Evolutionary conservation across 2,888 invertebrate genomes (phyloP), one percentile per base, ranked within the genome.

Genomic region (Tuberolachnus salignus): DNA sequence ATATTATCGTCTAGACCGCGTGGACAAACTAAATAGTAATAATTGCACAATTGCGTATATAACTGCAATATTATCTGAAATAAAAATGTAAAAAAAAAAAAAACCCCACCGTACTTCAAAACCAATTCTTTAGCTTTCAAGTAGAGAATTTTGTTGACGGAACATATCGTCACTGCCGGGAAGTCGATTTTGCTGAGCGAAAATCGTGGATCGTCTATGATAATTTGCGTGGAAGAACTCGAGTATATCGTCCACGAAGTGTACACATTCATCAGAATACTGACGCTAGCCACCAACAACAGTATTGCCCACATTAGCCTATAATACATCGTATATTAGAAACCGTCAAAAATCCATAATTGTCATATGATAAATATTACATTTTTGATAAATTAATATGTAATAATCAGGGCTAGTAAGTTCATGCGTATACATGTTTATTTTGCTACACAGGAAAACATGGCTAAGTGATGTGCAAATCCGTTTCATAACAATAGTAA

Each of bases 111-210:
- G 46, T 73, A 57, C 80, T 14, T 67, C 14, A 57, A 63, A 51
- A 53, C 26, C 6, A 49, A 11, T 34, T n/a, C n/a, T n/a, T 53
- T 64, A 3, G 73, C 81, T 23, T 81, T 82, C 10, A 69, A 81
- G 21, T 73, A 73, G 34, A 81, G 46, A 8, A 74, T 75, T 72
- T 82, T 82, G 57, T 80, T 81, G 49, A 74, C 69, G 16, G 81
- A 66, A 69, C 82, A 82, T 11, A 82, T 53, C 11, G 82, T 82
- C 11, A 82, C 51, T 10, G 81, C 82, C 8, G 82, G 82, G 55
- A 81, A 82, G 49, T 82, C 82, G 16, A 82, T 80, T 57, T 81
- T 64, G 4, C 59, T 69, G 10, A 82, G 75, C 0, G 81, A 80
- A 73, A 74, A 81, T 10, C 81, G 80, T 3, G 82, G 82, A 71